These are phyloP conservation scores for Drosophila kokeensis DNA, from an alignment of 2,888 invertebrate genomes.

Conservation along the genomic window DNA sequence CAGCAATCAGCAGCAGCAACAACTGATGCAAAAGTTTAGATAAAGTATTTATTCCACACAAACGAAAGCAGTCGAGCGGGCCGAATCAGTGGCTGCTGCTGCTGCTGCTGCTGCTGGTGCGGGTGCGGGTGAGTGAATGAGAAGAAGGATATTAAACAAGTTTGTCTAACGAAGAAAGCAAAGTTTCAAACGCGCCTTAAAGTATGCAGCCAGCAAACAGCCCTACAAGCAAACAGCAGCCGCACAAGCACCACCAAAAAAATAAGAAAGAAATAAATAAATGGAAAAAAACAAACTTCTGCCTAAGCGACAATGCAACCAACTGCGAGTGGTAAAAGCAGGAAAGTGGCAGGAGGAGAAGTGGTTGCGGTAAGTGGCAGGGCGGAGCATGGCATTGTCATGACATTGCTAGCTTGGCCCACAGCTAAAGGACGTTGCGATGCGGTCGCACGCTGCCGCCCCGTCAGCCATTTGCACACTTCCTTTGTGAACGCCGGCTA, in stretches of 20 bases:
- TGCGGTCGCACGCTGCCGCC: constrained; percentile 1
- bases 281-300: constrained; percentile 45
- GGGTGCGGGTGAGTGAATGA: constrained; percentile 25
- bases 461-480: constrained; percentile 1
- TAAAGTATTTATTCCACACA: constrained; percentile 56
- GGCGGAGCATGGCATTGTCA: constrained; percentile 43
- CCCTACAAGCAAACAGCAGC: constrained; percentile 47
- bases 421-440: constrained; percentile 20
- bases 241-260: constrained; percentile 9
- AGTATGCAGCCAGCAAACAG: constrained; percentile 63
- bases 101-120: background rate
- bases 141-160: constrained; percentile 79
- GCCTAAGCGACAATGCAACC: constrained; percentile 56
- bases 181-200: constrained; percentile 74
- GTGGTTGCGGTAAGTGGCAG: constrained; percentile 11
- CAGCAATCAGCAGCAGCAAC: constrained; percentile 29
- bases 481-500: constrained; percentile 31
- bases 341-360: constrained; percentile 6
- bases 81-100: background rate
- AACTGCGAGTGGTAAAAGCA: constrained; percentile 15
- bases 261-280: constrained; percentile 15
- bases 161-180: constrained; percentile 73
- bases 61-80: constrained; percentile 27
- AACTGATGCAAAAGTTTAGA: constrained; percentile 62
- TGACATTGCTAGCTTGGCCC: constrained; percentile 30